phyloP scores from a whole-genome alignment of 2,888 invertebrate species.

The Stictocephala bisonia region DNA sequence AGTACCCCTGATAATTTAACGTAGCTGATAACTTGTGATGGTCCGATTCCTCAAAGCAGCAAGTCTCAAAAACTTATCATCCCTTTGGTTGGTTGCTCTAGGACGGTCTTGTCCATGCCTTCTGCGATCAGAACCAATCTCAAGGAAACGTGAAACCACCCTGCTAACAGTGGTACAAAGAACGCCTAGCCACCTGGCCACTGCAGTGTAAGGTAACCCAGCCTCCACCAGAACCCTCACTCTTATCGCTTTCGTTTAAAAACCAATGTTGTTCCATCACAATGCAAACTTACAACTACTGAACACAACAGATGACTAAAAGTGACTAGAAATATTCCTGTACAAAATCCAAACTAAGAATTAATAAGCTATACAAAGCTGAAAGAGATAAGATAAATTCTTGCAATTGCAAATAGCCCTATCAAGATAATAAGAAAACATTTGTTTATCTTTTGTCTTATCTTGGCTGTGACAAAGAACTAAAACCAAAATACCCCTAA shows the following conservation, averaged over 20 bases:
- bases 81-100: not conserved
- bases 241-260: not conserved
- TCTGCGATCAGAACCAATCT: not conserved
- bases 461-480: too few relatives aligned
- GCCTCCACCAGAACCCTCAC: not conserved
- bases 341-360: too few relatives aligned
- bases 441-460: too few relatives aligned
- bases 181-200: not conserved
- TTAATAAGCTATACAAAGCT: too few relatives aligned
- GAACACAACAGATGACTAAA: too few relatives aligned
- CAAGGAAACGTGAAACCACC: not conserved
- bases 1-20: not conserved
- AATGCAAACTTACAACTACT: too few relatives aligned
- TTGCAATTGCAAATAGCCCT: too few relatives aligned
- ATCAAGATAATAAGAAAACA: too few relatives aligned
- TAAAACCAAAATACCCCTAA: too few relatives aligned
- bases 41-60: not conserved
- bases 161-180: not conserved
- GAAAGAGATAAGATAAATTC: too few relatives aligned
- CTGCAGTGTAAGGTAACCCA: not conserved
- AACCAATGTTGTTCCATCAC: too few relatives aligned
- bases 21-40: not conserved
- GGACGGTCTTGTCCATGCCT: not conserved
- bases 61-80: not conserved
- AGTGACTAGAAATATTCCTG: too few relatives aligned